Conservation (phyloP, 2,888 invertebrate genomes). For the Meiosimyza platycephala region DNA sequence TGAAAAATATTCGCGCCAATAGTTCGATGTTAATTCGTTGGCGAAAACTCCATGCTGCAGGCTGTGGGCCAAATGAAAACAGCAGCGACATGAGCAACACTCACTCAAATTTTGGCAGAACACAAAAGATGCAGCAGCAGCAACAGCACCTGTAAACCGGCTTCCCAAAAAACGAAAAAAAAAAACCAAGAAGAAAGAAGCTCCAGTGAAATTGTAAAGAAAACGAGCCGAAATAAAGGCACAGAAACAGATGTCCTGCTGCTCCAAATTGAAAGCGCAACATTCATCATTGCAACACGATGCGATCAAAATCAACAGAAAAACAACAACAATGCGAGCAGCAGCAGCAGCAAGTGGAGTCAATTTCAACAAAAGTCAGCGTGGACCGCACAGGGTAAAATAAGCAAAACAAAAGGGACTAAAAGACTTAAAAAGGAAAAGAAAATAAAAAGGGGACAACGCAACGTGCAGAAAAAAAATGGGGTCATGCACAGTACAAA, state of each 20-base stretch:
- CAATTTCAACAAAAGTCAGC: conserved; percentile 22
- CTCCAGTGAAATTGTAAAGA: conserved; percentile 3
- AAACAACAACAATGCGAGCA: not conserved
- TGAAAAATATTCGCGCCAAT: conserved; percentile 29
- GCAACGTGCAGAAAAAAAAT: conserved; percentile 43
- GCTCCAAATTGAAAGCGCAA: conserved; percentile 62
- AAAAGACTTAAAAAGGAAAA: not conserved
- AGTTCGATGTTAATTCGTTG: conserved; percentile 21
- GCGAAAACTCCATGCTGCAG: conserved; percentile 38
- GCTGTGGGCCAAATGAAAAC: conserved; percentile 51
- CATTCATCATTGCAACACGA: conserved; percentile 54
- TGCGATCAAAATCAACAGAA: not conserved
- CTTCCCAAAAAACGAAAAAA: conserved; percentile 21
- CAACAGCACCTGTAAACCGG: conserved; percentile 42
- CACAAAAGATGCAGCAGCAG: conserved; percentile 18
- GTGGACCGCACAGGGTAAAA: conserved; percentile 8
- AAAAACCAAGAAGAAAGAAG: conserved; percentile 26
- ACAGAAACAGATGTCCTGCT: conserved; percentile 63
- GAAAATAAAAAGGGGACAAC: not conserved
- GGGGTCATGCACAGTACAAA: conserved; percentile 50
- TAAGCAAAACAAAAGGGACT: conserved; percentile 2
- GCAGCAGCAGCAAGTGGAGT: conserved; percentile 28
- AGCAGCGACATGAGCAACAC: conserved; percentile 41
- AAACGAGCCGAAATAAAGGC: conserved; percentile 29
- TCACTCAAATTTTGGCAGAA: not conserved